Evolutionary conservation across 2,797 vertebrate species (phyloP), one percentile per base, ranked within the genome.

Genomic region (Gallirallus australis): DNA sequence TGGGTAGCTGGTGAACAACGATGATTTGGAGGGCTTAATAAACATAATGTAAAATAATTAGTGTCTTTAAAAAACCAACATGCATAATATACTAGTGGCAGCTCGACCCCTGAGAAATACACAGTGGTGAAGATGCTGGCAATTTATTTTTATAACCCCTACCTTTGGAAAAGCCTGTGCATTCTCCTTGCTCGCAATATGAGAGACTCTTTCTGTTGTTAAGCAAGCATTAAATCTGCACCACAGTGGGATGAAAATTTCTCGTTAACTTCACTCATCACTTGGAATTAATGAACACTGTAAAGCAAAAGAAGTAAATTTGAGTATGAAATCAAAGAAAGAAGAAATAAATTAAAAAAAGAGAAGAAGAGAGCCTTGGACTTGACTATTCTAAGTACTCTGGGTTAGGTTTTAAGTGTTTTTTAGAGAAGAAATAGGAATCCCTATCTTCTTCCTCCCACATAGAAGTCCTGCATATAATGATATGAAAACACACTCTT

Each of bases 21-120:
- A 83, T 90, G 72, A 87, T 76, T 94, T 89, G 68, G 82, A 85
- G 53, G 56, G 47, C 89, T 96, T 96, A 95, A 96, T 96, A 97
- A 96, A 94, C 59, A 95, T 93, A 95, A 94, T 86, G 68, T 90
- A 94, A 94, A 96, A 81, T 92, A 96, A 95, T 96, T 92, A 91
- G 63, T 90, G 81, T 52, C 80, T 97, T 96, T 60, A 78, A 94
- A 93, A 88, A 87, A 64, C 2, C 54, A 87, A 89, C 77, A 39
- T 45, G 54, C 39, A 92, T 88, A 90, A 88, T 88, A 86, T 72
- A 88, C 50, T 48, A 76, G 65, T 72, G 69, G 45, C 75, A 93
- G 63, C 40, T 93, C 42, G 3, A 63, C 31, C 71, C 47, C 77
- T 69, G 70, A 89, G 89, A 95, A 96, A 95, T 63, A 82, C n/a